Percentiles rank a stretch among this genome's conserved stretches.
These are phyloP conservation scores for Tigriopus japonicus DNA, from an alignment of 1,140 invertebrate genomes.

Conservation along the genomic window DNA sequence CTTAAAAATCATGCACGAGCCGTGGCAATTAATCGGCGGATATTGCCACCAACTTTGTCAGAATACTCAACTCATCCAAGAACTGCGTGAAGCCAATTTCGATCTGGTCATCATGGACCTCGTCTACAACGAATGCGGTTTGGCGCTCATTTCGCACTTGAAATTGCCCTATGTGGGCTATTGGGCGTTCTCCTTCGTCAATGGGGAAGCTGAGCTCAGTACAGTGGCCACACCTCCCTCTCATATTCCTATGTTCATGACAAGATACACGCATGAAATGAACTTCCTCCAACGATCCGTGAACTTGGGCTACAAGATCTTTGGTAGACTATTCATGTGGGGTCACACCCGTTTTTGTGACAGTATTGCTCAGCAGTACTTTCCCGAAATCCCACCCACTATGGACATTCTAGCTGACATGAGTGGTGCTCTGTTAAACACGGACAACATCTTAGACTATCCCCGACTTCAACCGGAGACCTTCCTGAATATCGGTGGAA, in stretches of 20 bases:
- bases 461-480: neutral
- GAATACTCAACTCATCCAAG: neutral
- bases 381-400: neutral
- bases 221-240: neutral
- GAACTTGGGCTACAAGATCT: neutral
- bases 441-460: neutral
- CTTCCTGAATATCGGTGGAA: neutral
- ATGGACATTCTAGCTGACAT: neutral
- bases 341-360: neutral
- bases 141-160: neutral
- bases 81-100: neutral
- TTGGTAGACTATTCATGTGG: neutral
- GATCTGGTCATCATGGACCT: neutral
- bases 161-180: neutral
- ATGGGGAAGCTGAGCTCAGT: neutral
- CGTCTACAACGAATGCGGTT: neutral
- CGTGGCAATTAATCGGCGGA: neutral
- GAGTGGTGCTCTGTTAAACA: neutral
- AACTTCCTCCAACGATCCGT: neutral
- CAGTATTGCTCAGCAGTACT: neutral
- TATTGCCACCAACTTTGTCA: neutral
- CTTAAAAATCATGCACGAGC: neutral
- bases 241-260: neutral
- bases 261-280: neutral
- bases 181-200: neutral